Base-by-base conservation (phyloP, 2,888 invertebrate genomes). In the Euplexia lucipara region DNA sequence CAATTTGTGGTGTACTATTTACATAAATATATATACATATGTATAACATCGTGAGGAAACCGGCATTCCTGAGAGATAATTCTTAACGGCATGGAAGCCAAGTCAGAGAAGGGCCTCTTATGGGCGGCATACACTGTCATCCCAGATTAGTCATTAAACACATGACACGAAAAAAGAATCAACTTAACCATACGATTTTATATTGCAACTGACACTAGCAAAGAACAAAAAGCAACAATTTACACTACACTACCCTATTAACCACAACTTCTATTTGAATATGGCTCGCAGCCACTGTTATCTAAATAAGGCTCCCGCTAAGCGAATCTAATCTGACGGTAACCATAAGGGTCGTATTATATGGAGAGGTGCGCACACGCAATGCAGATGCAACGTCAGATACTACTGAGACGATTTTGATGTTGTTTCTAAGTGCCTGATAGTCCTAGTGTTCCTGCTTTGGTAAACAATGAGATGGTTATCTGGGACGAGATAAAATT, bases 341-440 rank as follows among this genome's bases (percentile, higher is more conserved):
- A 70, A 63, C 90, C 90, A 79, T 86, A 87, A 85, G 85, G 83
- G 89, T 75, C 62, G 81, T 77, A 71, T 83, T 73, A 81, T 78
- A 80, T 74, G 75, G 79, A 48, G 66, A 82, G 75, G 41, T 47
- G 83, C 78, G 86, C 82, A 81, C 83, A 83, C 85, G 85, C 68
- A 87, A 88, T 86, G 85, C 84, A 79, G 82, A 83, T 86, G 83
- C 75, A 22, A 69, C 70, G 80, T 83, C 72, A 74, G 83, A 87
- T 84, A 84, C 78, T 42, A 79, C 83, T 88, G 89, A 88, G 85
- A 81, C 78, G 90, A 90, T 91, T 91, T 91, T 90, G 90, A 91
- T 91, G 90, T 89, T 86, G 84, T 79, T n/a, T 88, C 84, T 86
- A 90, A 90, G 85, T 84, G 83, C 79, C 81, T 76, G 88, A 90